These are phyloP conservation scores for Diploptera punctata DNA, from an alignment of 2,888 invertebrate species.

Conservation along the genomic window DNA sequence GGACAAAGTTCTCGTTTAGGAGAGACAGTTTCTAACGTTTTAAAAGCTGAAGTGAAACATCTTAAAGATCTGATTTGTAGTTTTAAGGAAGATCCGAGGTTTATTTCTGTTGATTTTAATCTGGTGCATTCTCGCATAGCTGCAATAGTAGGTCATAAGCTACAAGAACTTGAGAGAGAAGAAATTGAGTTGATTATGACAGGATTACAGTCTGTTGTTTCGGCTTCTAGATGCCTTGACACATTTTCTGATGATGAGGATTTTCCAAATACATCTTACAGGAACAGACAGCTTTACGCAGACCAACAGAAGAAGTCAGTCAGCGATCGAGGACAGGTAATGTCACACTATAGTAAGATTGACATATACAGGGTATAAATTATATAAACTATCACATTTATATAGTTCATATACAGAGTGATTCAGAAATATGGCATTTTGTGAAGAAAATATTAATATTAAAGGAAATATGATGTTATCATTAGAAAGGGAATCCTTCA, in stretches of 20 bases:
- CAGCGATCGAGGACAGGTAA: too few species aligned
- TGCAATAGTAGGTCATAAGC: constrained; percentile 65
- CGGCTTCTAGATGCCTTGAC: constrained; percentile 53
- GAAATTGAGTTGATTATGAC: constrained; percentile 32
- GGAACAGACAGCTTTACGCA: neutral
- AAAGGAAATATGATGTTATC: too few species aligned
- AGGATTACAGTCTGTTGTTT: neutral
- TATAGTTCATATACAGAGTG: too few species aligned
- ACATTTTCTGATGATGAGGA: constrained; percentile 66
- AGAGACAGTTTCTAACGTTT: constrained; percentile 62
- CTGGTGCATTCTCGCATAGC: constrained; percentile 71
- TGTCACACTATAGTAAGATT: too few species aligned
- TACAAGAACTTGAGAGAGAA: constrained; percentile 54
- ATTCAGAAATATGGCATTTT: too few species aligned
- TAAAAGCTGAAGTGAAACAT: constrained; percentile 72
- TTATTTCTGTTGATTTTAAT: constrained; percentile 63
- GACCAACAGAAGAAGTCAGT: neutral
- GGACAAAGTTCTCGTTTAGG: neutral
- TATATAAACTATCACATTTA: too few species aligned
- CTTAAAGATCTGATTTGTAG: constrained; percentile 71
- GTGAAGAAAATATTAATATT: too few species aligned
- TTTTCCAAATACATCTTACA: constrained; percentile 47
- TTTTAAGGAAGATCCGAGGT: constrained; percentile 70
- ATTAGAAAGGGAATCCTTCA: too few species aligned
- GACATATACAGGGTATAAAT: too few species aligned